These are phyloP conservation scores for Zosterops lateralis DNA, from an alignment of 2,113 vertebrate genomes.

Conservation along the genomic window DNA sequence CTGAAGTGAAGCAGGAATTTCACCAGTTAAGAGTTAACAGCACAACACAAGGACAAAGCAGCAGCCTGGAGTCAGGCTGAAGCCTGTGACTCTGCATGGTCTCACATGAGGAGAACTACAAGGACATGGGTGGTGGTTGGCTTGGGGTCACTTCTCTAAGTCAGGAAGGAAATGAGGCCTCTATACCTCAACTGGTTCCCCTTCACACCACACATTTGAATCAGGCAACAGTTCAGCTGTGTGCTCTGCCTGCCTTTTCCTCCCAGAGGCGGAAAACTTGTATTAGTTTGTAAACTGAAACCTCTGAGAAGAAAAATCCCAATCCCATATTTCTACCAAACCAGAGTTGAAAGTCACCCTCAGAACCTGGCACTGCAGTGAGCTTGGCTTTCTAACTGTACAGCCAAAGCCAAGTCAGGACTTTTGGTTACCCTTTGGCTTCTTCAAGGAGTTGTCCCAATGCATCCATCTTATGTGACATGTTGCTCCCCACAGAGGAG, in stretches of 20 bases:
- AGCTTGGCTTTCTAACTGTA: background rate
- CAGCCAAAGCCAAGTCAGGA: background rate
- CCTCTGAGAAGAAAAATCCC: background rate
- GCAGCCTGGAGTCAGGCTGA: background rate
- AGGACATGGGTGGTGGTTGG: background rate
- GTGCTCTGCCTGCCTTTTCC: background rate
- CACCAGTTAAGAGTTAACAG: background rate
- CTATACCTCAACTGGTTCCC: background rate
- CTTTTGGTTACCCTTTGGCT: slow-evolving; percentile 72
- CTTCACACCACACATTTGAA: background rate
- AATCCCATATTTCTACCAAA: background rate
- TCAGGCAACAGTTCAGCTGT: background rate
- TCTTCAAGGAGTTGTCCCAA: slow-evolving; percentile 76
- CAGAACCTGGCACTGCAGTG: background rate
- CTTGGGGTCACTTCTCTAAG: background rate
- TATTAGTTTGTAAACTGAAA: background rate
- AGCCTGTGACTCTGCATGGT: accelerated
- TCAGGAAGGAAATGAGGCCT: background rate
- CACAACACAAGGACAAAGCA: background rate
- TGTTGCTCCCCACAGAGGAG: slow-evolving; percentile 24
- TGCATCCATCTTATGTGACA: slow-evolving; percentile 62
- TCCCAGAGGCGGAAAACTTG: accelerated
- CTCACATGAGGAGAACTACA: background rate
- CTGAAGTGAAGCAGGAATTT: background rate
- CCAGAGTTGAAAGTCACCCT: background rate